Percentiles rank a stretch among this genome's conserved stretches.
These are phyloP conservation scores for Ernsta delagoae DNA, from an alignment of 2,888 invertebrate genomes.

Conservation along the genomic window DNA sequence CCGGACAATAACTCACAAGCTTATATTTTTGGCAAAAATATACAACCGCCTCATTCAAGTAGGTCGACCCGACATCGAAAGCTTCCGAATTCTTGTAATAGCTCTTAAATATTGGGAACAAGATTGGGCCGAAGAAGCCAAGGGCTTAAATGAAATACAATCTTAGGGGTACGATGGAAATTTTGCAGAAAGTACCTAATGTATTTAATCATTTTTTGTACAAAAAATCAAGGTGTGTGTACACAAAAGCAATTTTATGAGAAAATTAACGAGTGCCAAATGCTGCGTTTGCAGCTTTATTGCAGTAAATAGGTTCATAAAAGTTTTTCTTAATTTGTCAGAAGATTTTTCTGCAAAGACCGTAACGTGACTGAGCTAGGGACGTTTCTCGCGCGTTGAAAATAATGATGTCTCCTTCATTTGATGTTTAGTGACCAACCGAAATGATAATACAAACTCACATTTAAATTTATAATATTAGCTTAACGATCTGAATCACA, in stretches of 20 bases:
- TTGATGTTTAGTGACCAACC: too few species aligned
- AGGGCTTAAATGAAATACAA: constrained; percentile 25
- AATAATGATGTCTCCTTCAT: too few species aligned
- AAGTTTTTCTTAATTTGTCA: too few species aligned
- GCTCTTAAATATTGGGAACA: constrained; percentile 34
- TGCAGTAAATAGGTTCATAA: too few species aligned
- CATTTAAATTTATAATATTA: too few species aligned
- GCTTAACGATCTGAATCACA: too few species aligned
- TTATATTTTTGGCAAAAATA: constrained; percentile 31
- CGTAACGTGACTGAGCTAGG: too few species aligned
- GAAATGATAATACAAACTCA: too few species aligned
- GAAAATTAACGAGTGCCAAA: not conserved
- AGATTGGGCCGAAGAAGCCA: constrained; percentile 24
- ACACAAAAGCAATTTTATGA: not conserved
- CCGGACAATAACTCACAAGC: constrained; percentile 25
- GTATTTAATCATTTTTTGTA: not conserved
- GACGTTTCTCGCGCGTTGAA: too few species aligned
- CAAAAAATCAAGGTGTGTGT: not conserved
- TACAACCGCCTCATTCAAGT: constrained; percentile 23
- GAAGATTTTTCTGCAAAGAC: too few species aligned
- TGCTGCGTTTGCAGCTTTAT: too few species aligned
- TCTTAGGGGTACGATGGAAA: constrained; percentile 10
- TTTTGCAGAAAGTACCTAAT: constrained; percentile 7
- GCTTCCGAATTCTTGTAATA: constrained; percentile 31
- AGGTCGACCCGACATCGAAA: constrained; percentile 29